Conservation (phyloP, 2,113 vertebrate species). For the Oryctolagus cuniculus region DNA sequence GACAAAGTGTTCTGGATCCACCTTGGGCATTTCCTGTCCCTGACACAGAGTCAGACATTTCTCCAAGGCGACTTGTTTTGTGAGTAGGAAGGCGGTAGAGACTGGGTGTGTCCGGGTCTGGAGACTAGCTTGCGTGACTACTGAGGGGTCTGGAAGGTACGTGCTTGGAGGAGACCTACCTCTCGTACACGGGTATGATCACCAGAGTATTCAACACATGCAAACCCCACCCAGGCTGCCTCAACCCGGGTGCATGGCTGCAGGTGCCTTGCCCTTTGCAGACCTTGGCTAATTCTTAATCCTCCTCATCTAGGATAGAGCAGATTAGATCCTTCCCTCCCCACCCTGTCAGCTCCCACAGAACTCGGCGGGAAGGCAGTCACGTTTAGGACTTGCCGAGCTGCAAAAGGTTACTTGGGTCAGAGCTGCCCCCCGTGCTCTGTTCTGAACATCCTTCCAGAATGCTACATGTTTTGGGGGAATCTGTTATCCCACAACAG, state of each 20-base stretch:
- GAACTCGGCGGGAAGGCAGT: background rate
- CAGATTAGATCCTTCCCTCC: background rate
- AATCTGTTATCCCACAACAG: background rate
- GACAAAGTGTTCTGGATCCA: background rate
- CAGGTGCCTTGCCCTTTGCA: background rate
- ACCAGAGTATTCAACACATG: background rate
- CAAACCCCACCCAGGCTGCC: background rate
- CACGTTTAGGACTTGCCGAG: background rate
- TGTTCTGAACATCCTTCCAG: background rate
- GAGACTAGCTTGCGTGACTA: background rate
- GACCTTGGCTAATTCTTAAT: background rate
- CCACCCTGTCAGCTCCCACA: background rate
- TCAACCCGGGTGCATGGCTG: background rate
- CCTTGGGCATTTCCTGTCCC: background rate
- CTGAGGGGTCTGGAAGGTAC: background rate
- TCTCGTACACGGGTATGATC: fast-evolving
- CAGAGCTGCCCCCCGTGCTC: background rate
- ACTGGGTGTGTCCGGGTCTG: background rate
- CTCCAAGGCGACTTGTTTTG: background rate
- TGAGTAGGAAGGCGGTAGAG: background rate
- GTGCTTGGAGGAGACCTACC: background rate
- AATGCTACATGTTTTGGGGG: background rate
- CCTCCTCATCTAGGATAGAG: background rate
- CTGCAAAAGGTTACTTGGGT: background rate
- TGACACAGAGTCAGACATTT: background rate